These are phyloP conservation scores for Atta colombica DNA, from an alignment of 1,140 invertebrate genomes.

Conservation along the genomic window DNA sequence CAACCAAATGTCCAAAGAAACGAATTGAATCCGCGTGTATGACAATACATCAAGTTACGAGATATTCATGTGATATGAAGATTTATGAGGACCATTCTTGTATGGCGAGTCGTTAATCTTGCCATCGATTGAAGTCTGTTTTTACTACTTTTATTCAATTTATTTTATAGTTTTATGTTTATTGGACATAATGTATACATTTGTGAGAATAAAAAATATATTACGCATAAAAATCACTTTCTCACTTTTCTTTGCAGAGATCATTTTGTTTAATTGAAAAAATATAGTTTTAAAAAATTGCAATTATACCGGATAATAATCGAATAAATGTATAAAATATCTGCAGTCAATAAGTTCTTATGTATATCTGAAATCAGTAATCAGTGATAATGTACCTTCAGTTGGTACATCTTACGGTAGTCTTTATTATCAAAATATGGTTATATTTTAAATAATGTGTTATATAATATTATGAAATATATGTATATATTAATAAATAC, in stretches of 20 bases:
- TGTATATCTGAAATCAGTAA: not conserved
- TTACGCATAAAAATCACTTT: not conserved
- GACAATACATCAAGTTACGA: conserved; percentile 44
- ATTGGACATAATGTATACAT: conserved; percentile 11
- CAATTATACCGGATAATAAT: not conserved
- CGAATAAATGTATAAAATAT: not conserved
- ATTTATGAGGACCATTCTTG: conserved; percentile 38
- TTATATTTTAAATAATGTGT: not conserved
- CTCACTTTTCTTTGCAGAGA: not conserved
- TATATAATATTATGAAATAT: not conserved
- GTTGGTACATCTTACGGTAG: conserved; percentile 1
- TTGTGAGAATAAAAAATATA: conserved; percentile 50
- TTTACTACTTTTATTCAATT: conserved; percentile 24
- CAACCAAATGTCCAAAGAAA: conserved; percentile 69
- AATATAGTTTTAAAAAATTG: not conserved
- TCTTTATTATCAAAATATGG: not conserved
- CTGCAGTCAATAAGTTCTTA: conserved; percentile 8
- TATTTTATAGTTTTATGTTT: not conserved
- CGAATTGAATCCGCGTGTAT: conserved; percentile 37
- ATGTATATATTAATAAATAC: not conserved
- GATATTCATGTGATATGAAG: conserved; percentile 42
- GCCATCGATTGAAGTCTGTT: conserved; percentile 14
- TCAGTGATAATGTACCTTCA: conserved; percentile 14
- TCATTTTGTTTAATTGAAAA: not conserved
- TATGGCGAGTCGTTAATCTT: conserved; percentile 33